Base-by-base conservation (phyloP, 64 coral and sea anemone species). In the Pocillopora damicornis region DNA sequence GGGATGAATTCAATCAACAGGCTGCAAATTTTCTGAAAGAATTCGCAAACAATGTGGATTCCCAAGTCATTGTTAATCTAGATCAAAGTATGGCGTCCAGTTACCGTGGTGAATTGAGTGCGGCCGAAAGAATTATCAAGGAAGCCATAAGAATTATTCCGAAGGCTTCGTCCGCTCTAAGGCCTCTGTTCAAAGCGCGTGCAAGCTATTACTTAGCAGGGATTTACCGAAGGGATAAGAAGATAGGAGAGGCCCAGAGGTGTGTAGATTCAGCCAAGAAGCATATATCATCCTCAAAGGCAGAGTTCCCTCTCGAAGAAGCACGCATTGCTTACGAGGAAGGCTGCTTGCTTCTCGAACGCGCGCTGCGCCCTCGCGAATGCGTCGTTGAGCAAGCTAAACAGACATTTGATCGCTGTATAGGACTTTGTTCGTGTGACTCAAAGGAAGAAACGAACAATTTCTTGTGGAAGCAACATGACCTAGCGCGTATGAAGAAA, bases 71-170 rank as follows among this genome's bases (percentile, higher is more conserved):
- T 60, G 56, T 79, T 51, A 60, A 15, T 60, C 77, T 79, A 15
- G 77, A 79, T 17, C 77, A 79, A 56, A 51, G 77, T 23, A 79
- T 60, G 77, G 77, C 77, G 59, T 57, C 42, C 2, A 60, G 77
- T 58, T 79, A 30, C 30, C 51, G 57, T 4, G 60, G 34, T 51
- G 77, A 79, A 59, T 22, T 26, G 22, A 30, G 18, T 13, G 30
- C 57, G 5, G 77, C 77, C 1, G 58, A 79, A 51, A 23, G 12
- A 23, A 60, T 79, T 60, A 60, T 79, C 22, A 79, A 60, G 77
- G 26, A 61, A 79, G 77, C 77, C 22, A 60, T 60, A 23, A 4
- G 9, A 1, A 79, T 58, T 11, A 2, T 79, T 79, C 42, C 22
- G 26, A 5, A 79, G 15, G 77, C 57, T 60, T 79, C 77, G 13